Percentiles rank a stretch among this genome's conserved stretches.
These are phyloP conservation scores for Cetoscarus ocellatus DNA, from an alignment of 2,797 vertebrate species.

Conservation along the genomic window DNA sequence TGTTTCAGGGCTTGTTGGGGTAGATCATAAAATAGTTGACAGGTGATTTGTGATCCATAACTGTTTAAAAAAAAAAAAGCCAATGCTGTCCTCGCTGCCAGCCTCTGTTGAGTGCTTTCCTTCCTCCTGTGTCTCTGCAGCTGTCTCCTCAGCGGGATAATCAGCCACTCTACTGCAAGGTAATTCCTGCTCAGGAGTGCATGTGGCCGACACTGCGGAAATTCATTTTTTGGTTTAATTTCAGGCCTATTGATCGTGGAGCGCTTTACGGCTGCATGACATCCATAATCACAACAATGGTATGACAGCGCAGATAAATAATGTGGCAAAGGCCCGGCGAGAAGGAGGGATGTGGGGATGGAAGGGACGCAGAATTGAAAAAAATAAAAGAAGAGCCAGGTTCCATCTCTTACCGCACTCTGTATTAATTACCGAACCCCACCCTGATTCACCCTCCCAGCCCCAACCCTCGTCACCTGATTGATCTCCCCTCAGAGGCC, in stretches of 20 bases:
- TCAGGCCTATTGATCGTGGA: slow-evolving; percentile 88
- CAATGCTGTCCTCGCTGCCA: slow-evolving; percentile 19
- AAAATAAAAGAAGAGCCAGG: slow-evolving; percentile 61
- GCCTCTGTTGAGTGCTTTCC: slow-evolving; percentile 43
- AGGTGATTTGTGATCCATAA: slow-evolving; percentile 1
- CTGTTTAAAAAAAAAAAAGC: not conserved
- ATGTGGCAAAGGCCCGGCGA: slow-evolving; percentile 70
- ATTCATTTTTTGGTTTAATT: slow-evolving; percentile 90
- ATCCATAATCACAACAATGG: slow-evolving; percentile 91
- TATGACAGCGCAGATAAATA: slow-evolving; percentile 87
- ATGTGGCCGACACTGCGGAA: slow-evolving; percentile 85
- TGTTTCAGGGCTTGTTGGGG: not conserved
- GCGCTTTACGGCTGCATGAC: slow-evolving; percentile 85
- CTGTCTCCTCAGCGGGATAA: slow-evolving; percentile 70
- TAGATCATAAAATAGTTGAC: slow-evolving; percentile 8
- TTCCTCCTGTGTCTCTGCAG: slow-evolving; percentile 56
- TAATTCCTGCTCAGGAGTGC: slow-evolving; percentile 82
- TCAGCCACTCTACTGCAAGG: slow-evolving; percentile 76
- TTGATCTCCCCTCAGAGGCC: slow-evolving; percentile 81
- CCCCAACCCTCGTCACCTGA: slow-evolving; percentile 73
- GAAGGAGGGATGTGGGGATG: slow-evolving; percentile 63
- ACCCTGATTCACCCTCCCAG: slow-evolving; percentile 59
- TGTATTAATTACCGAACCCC: slow-evolving; percentile 83
- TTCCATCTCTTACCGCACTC: slow-evolving; percentile 80
- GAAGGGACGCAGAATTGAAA: slow-evolving; percentile 60